Evolutionary conservation across 2,888 invertebrate genomes (phyloP), one percentile per base, ranked within the genome.

Genomic region (Euzetes globulus): DNA sequence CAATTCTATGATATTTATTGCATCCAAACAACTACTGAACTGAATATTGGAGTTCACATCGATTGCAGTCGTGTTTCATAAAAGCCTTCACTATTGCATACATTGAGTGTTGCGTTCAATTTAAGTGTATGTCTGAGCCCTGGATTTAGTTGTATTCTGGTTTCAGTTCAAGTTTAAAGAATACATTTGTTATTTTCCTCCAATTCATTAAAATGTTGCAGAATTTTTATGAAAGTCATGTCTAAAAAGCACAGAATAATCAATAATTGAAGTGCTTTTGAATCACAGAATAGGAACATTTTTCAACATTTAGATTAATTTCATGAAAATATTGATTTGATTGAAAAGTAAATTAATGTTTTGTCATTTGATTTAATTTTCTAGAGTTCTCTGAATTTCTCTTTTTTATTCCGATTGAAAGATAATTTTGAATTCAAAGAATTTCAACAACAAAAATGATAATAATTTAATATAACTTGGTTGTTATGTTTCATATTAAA

Each of bases 1-100:
- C n/a, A 33, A 65, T 65, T 70, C 22, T 37, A 11, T 70, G 17
- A 25, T 70, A 70, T 70, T 70, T 70, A 70, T 70, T 70, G 37
- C 45, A 70, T 47, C 41, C 11, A 70, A 45, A 70, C 25, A 47
- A 25, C 63, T 27, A 60, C 29, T 60, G 22, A 22, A 70, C 70
- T 47, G 22, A 70, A 70, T 70, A 70, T 70, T 41, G 22, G 27
- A 41, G 19, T 41, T 52, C 52, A 22, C 52, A 6, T n/a, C 19
- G 52, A 52, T 52, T 52, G 52, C 6, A 52, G 19, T 22, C 19
- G 7, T 22, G 19, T 52, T 52, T 52, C 25, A n/a, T 25, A 19
- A 52, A 7, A 52, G 25, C 6, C 19, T 41, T 41, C 41, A 41
- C 7, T 41, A 41, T 41, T 13, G 41, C 55, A 55, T 25, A 4